These are phyloP conservation scores for Catharus ustulatus DNA, from an alignment of 2,797 vertebrate species.

Conservation along the genomic window DNA sequence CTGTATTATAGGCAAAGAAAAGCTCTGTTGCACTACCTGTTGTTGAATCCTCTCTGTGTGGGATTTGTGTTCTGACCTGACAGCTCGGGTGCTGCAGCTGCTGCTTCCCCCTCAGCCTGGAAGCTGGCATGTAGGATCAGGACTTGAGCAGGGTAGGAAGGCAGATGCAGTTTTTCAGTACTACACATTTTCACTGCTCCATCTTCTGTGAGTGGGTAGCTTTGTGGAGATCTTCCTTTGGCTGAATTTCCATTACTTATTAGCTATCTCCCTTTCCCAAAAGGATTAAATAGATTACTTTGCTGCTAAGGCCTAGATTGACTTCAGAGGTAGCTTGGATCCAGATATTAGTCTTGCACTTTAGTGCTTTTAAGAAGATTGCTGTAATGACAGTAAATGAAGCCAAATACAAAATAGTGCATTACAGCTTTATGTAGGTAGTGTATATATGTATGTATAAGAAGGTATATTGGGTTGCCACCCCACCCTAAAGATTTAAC, in stretches of 20 bases:
- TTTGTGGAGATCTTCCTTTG: neutral
- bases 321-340: neutral
- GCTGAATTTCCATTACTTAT: neutral
- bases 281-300: neutral
- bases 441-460: too few species aligned
- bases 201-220: rapidly evolving
- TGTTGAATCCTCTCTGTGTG: neutral
- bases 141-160: neutral
- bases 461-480: neutral
- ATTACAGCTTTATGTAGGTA: neutral
- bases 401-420: neutral
- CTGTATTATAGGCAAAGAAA: rapidly evolving
- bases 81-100: neutral
- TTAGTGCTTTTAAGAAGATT: neutral
- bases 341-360: neutral
- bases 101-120: neutral
- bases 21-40: neutral
- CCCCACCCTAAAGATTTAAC: neutral
- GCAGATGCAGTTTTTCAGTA: neutral
- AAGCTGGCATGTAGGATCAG: rapidly evolving
- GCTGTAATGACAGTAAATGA: neutral
- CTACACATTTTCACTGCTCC: rapidly evolving
- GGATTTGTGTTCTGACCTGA: neutral
- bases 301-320: neutral
- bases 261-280: neutral